These are phyloP conservation scores for Stenoptilia bipunctidactyla DNA, from an alignment of 2,888 invertebrate genomes.

Conservation along the genomic window DNA sequence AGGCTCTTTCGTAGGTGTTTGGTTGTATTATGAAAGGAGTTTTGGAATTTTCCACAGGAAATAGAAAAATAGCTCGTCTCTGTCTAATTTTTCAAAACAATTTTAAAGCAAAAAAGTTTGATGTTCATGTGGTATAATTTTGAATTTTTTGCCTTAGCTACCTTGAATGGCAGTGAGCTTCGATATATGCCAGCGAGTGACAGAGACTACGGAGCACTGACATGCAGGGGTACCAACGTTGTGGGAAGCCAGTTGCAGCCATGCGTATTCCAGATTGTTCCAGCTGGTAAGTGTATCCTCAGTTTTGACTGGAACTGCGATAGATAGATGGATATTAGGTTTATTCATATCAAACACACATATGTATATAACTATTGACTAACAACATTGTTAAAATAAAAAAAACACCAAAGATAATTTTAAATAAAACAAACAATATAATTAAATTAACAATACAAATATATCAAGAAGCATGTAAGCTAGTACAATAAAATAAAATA, in stretches of 20 bases:
- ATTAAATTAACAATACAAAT: too few species aligned
- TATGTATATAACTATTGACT: too few species aligned
- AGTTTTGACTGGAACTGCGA: background rate
- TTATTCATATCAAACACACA: too few species aligned
- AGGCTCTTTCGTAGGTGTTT: too few species aligned
- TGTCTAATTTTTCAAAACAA: background rate
- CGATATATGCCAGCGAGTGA: conserved; percentile 89
- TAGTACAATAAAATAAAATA: too few species aligned
- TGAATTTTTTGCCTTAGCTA: conserved; percentile 30
- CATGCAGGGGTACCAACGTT: conserved; percentile 85
- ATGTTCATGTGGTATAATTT: background rate
- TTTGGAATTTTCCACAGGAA: too few species aligned
- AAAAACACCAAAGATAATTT: too few species aligned
- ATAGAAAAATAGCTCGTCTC: background rate
- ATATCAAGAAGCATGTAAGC: too few species aligned
- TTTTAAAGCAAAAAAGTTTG: background rate
- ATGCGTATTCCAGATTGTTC: conserved; percentile 90
- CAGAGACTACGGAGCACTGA: conserved; percentile 88
- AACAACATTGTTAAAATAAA: too few species aligned
- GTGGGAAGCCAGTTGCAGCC: conserved; percentile 88
- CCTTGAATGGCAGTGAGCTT: conserved; percentile 75
- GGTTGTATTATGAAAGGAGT: too few species aligned
- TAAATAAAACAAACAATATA: too few species aligned
- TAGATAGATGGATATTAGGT: too few species aligned
- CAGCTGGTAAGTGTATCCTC: conserved; percentile 75